Evolutionary conservation across 2,888 invertebrate species (phyloP).

Genomic region (Emmelina monodactyla): DNA sequence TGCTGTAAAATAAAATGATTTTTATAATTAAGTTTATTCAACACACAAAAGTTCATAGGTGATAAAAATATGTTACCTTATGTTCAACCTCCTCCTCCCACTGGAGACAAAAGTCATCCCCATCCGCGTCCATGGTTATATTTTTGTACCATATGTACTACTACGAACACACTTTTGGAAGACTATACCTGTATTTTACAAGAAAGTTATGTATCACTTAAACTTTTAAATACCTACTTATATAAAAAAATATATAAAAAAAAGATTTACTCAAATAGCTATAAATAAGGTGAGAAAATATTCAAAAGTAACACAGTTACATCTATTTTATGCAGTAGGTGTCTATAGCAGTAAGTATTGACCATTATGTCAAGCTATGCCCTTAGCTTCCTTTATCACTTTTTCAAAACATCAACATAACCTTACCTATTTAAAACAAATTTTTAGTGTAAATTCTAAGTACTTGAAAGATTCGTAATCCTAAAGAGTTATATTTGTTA

Average conservation of each 20-base stretch:
- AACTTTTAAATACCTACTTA: too few species aligned
- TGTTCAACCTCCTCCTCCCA: conserved; percentile 61
- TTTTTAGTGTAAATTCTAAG: conserved; percentile 1
- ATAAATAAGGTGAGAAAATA: too few species aligned
- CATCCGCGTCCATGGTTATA: conserved; percentile 38
- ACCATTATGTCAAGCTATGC: background rate
- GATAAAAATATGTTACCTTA: too few species aligned
- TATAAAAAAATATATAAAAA: too few species aligned
- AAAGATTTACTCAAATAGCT: too few species aligned
- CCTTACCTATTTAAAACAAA: conserved; percentile 29
- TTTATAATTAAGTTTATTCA: conserved; percentile 2
- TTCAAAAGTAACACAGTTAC: too few species aligned
- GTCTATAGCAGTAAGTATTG: background rate
- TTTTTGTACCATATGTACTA: conserved; percentile 16
- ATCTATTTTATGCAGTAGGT: too few species aligned
- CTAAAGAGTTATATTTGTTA: too few species aligned
- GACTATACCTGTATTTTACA: too few species aligned
- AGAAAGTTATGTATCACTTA: too few species aligned
- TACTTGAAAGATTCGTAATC: conserved; percentile 7
- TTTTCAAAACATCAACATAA: conserved; percentile 63
- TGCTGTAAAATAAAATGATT: conserved; percentile 23
- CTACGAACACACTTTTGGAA: too few species aligned
- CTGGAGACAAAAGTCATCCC: conserved; percentile 45
- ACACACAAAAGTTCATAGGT: conserved; percentile 4
- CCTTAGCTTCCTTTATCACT: background rate